These are phyloP conservation scores for Myanophis thanlyinensis DNA, from an alignment of 2,113 vertebrate genomes.

Conservation along the genomic window DNA sequence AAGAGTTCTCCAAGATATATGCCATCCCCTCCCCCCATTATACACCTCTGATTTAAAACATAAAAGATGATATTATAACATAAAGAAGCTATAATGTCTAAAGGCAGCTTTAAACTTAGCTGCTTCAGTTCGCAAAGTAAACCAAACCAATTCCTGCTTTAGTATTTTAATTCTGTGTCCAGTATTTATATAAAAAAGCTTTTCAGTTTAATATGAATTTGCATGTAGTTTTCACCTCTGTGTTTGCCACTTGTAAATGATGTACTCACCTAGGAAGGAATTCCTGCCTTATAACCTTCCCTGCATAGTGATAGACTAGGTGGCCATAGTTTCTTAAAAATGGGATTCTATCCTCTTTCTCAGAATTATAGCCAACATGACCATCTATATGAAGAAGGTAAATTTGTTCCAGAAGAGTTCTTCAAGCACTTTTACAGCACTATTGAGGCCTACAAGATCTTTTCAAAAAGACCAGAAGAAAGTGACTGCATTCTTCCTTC, in stretches of 20 bases:
- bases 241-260: slow-evolving; percentile 13
- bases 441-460: slow-evolving; percentile 74
- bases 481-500: slow-evolving; percentile 72
- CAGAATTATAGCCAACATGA: slow-evolving; percentile 71
- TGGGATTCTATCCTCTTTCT: slow-evolving; percentile 20
- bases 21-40: background rate
- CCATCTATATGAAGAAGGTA: slow-evolving; percentile 62
- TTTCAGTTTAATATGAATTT: slow-evolving; percentile 16
- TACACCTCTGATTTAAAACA: background rate
- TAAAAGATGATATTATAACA: background rate
- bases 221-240: slow-evolving; percentile 1
- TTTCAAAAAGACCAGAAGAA: slow-evolving; percentile 62
- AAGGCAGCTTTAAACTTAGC: background rate
- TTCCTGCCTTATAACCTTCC: background rate
- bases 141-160: slow-evolving; percentile 23
- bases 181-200: background rate
- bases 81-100: background rate
- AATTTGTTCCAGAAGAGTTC: slow-evolving; percentile 73
- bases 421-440: slow-evolving; percentile 76
- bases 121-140: slow-evolving; percentile 37
- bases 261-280: background rate
- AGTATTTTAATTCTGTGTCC: background rate
- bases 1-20: background rate
- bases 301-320: background rate
- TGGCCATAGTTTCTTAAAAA: slow-evolving; percentile 29